Evolutionary conservation across 2,888 invertebrate species (phyloP), one percentile per base, ranked within the genome.

Genomic region (Himalopsyche tibetana): DNA sequence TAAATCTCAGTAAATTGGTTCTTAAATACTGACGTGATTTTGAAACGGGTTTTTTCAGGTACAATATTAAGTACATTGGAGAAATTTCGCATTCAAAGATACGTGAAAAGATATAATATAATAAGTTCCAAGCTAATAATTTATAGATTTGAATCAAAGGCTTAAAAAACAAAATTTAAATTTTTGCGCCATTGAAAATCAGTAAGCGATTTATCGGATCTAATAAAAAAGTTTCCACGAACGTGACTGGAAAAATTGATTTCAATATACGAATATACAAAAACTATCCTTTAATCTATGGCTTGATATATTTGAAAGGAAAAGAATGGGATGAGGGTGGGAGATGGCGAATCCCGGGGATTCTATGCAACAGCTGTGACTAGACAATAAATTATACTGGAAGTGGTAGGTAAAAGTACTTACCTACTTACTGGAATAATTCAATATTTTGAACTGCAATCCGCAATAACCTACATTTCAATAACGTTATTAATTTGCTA

Each of bases 341-440:
- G 11, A 38, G 38, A 42, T 38, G 80, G 80, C 11, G 80, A n/a
- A 38, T 80, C 40, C 80, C 17, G 38, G 80, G 40, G 80, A 38
- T 38, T 38, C 40, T 38, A 36, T 69, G 84, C 86, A 86, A 84
- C 86, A 84, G 86, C 84, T 84, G 84, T 69, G 51, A 36, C 82
- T 82, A 63, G 74, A 56, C 81, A 81, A 86, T 86, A 86, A 86
- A 84, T 86, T 84, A 86, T 19, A n/a, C 63, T 63, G 28, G 2
- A 63, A 63, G 63, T 8, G 63, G 19, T 63, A 63, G 51, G 51
- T 15, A 4, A 15, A 45, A 45, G 6, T 51, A 15, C 12, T 4
- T 51, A 51, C 5, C 51, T 12, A 2, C 51, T 15, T 51, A 51
- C 51, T 63, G 19, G 28, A 63, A 28, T 63, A 63, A 63, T 19